Conservation (phyloP, 2,888 invertebrate genomes). For the Zootermopsis nevadensis region DNA sequence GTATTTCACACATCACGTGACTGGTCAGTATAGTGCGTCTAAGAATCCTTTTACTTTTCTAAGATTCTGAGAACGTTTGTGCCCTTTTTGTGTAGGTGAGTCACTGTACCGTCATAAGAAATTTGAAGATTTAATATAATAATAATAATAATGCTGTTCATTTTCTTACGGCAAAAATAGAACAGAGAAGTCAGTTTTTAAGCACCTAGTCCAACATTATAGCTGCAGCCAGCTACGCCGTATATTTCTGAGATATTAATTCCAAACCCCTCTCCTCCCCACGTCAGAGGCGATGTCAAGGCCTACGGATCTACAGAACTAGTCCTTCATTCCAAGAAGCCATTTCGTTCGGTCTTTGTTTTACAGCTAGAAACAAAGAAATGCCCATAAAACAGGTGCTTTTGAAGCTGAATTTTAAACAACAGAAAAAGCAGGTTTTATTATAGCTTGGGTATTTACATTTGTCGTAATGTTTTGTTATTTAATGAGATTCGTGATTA, state of each 20-base stretch:
- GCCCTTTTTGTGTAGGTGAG: too few relatives aligned
- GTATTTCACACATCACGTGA: too few relatives aligned
- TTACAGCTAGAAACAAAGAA: neutral
- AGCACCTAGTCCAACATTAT: too few relatives aligned
- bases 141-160: too few relatives aligned
- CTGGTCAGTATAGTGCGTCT: too few relatives aligned
- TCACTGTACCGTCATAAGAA: too few relatives aligned
- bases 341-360: neutral
- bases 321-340: slow-evolving; percentile 3
- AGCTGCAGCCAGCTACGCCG: neutral
- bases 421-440: neutral
- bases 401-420: neutral
- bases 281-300: neutral
- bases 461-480: neutral
- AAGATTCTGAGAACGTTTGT: too few relatives aligned
- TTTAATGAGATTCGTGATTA: neutral
- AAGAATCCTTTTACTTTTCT: too few relatives aligned
- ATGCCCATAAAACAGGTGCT: neutral
- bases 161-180: too few relatives aligned
- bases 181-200: too few relatives aligned
- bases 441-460: neutral
- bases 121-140: too few relatives aligned
- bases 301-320: neutral
- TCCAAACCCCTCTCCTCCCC: neutral
- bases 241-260: slow-evolving; percentile 17